Evolutionary conservation across 1,140 invertebrate species (phyloP).

Genomic region (Penaeus vannamei): DNA sequence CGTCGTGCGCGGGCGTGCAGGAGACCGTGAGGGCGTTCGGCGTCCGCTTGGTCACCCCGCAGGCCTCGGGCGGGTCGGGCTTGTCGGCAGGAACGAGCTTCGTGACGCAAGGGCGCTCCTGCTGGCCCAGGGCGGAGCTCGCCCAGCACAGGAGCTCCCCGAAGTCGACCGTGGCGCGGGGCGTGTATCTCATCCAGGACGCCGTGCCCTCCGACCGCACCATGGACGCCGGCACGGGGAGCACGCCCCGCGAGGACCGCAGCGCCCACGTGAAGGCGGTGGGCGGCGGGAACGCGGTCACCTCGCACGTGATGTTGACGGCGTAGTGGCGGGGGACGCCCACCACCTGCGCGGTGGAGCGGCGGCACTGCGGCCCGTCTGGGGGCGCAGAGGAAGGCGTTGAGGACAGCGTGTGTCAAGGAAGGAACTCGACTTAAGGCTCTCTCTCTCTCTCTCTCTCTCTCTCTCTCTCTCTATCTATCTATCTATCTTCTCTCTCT

Average conservation of each 20-base stretch:
- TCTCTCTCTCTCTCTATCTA: too few relatives aligned
- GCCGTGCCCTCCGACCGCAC: conserved; percentile 19
- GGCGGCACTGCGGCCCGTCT: conserved; percentile 46
- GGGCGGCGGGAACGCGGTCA: conserved; percentile 35
- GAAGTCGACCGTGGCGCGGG: conserved; percentile 41
- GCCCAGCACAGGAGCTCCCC: conserved; percentile 57
- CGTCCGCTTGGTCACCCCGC: conserved; percentile 23
- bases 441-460: too few relatives aligned
- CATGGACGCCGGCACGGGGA: conserved; percentile 41
- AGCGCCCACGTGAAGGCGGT: conserved; percentile 45
- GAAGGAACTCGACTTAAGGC: too few relatives aligned
- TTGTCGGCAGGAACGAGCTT: conserved; percentile 44
- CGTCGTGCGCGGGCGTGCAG: conserved; percentile 55
- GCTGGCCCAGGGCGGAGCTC: conserved; percentile 1
- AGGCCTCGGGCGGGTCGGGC: conserved; percentile 49
- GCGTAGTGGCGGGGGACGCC: conserved; percentile 52
- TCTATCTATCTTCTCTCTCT: too few relatives aligned
- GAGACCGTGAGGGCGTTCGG: conserved; percentile 34
- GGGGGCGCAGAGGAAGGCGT: not conserved
- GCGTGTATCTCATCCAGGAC: conserved; percentile 57
- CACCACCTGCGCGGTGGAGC: conserved; percentile 17
- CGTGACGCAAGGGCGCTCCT: conserved; percentile 40
- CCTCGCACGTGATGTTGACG: conserved; percentile 54
- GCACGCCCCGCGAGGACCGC: conserved; percentile 34
- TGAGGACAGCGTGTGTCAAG: too few relatives aligned